Conservation (phyloP, 23 tunicate species). For the Styela clava region DNA sequence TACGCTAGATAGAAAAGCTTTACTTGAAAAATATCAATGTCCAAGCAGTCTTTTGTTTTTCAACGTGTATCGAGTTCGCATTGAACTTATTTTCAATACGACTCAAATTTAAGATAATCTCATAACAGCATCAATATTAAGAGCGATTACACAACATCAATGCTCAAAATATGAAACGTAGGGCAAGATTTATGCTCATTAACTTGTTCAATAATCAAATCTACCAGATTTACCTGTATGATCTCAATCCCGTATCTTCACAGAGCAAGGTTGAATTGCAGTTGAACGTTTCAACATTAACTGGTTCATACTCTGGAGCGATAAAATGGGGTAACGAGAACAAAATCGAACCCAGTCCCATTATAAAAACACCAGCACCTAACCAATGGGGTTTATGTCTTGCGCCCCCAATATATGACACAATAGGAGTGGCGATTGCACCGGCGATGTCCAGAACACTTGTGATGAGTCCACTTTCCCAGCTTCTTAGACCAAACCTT, state of each 20-base stretch:
- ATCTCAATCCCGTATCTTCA: neutral
- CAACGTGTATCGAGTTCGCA: too few relatives aligned
- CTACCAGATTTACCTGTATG: neutral
- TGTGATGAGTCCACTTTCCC: constrained; percentile 76
- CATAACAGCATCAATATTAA: too few relatives aligned
- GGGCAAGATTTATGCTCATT: too few relatives aligned
- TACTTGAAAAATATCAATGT: too few relatives aligned
- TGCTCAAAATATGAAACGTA: too few relatives aligned
- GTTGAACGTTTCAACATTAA: neutral
- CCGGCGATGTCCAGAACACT: constrained; percentile 71
- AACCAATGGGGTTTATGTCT: constrained; percentile 86
- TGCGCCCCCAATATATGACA: constrained; percentile 66
- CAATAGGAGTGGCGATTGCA: constrained; percentile 35
- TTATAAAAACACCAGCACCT: constrained; percentile 75
- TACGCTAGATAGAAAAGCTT: too few relatives aligned
- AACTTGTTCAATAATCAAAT: too few relatives aligned
- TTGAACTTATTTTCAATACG: too few relatives aligned
- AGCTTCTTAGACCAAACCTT: constrained; percentile 68
- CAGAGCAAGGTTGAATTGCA: neutral
- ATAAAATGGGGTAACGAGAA: constrained; percentile 78
- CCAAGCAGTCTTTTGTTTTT: too few relatives aligned
- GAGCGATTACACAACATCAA: too few relatives aligned
- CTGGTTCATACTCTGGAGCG: constrained; percentile 53
- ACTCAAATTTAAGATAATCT: too few relatives aligned
- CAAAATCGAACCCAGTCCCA: constrained; percentile 68